Evolutionary conservation across 2,797 vertebrate genomes (phyloP).

Genomic region (Spinus olivaceus): DNA sequence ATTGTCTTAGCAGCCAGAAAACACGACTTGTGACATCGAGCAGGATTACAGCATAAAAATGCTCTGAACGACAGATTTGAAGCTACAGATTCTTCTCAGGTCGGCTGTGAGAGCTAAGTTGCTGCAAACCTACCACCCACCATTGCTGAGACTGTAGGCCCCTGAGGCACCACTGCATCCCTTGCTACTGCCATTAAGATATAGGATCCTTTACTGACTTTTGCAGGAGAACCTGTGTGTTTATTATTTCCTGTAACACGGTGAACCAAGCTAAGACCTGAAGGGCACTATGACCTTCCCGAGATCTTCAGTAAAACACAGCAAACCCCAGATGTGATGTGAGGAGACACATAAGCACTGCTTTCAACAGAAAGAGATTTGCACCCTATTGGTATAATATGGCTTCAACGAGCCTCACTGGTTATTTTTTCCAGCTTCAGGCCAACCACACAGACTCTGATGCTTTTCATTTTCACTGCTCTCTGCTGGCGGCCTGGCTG

Average conservation of each 20-base stretch:
- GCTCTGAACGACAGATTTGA: neutral
- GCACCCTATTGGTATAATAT: neutral
- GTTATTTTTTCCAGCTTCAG: neutral
- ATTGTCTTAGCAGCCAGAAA: neutral
- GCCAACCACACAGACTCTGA: too few relatives aligned
- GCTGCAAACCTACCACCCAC: neutral
- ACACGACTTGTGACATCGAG: neutral
- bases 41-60: neutral
- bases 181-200: neutral
- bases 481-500: neutral
- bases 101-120: neutral
- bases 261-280: neutral
- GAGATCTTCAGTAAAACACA: neutral
- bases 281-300: neutral
- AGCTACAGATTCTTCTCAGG: neutral
- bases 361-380: neutral
- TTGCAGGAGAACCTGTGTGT: neutral
- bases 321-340: neutral
- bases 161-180: neutral
- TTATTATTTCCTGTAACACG: neutral
- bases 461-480: neutral
- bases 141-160: neutral
- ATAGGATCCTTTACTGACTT: neutral
- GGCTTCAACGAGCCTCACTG: neutral
- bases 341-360: neutral